A percentile compares a stretch with the other conserved stretches of the same genome.
Evolutionary conservation across 1,140 invertebrate species (phyloP).

Genomic region (Saxidomus purpurata): DNA sequence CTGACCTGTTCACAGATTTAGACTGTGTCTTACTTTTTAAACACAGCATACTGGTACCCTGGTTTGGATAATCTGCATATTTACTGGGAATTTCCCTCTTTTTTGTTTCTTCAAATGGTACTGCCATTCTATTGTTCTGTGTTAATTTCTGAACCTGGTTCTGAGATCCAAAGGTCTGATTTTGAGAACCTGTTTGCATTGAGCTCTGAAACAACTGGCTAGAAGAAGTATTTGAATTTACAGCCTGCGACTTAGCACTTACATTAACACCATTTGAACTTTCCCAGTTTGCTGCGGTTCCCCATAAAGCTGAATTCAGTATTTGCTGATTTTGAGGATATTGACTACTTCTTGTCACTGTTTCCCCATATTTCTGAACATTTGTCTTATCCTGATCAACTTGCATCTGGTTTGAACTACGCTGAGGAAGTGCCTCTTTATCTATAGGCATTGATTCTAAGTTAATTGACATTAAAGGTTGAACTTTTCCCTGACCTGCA

Average conservation of each 20-base stretch:
- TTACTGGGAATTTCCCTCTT: slow-evolving; percentile 41
- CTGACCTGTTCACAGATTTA: neutral
- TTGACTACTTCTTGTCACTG: neutral
- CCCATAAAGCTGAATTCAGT: neutral
- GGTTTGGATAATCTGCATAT: slow-evolving; percentile 63
- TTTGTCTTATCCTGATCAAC: neutral
- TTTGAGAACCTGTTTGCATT: neutral
- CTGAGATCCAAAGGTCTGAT: neutral
- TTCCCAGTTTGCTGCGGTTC: neutral
- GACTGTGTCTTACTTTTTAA: slow-evolving; percentile 20
- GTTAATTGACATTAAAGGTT: slow-evolving; percentile 7
- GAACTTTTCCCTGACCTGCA: neutral
- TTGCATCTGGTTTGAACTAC: neutral
- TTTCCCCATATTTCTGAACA: neutral
- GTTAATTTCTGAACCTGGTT: neutral
- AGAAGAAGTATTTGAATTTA: neutral
- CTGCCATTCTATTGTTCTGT: neutral
- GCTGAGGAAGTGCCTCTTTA: neutral
- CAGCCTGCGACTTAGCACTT: neutral
- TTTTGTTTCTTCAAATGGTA: neutral
- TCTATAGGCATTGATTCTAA: neutral
- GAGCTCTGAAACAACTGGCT: neutral
- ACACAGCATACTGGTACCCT: neutral
- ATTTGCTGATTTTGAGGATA: neutral
- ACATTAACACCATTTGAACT: neutral